phyloP scores from a whole-genome alignment of 1,140 invertebrate genomes.

The Bombus turneri region DNA sequence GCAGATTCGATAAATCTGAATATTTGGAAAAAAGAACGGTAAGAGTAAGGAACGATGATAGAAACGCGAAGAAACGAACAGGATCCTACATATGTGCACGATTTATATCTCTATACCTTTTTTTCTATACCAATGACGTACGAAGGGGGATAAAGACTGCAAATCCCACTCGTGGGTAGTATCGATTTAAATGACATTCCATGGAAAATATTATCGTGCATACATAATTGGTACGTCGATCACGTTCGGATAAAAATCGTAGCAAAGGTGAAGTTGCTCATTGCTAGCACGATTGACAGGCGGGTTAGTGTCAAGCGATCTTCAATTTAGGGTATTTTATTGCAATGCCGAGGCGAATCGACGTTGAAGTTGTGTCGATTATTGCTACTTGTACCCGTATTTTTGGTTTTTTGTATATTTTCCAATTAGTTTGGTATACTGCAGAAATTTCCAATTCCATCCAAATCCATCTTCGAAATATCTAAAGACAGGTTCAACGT shows the following conservation, averaged over 20 bases:
- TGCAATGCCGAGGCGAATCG: not conserved
- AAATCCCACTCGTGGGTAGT: not conserved
- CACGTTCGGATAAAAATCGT: conserved; percentile 28
- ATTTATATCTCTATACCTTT: not conserved
- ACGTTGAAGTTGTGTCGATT: not conserved
- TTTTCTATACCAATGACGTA: not conserved
- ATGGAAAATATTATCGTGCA: not conserved
- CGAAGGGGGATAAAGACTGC: not conserved
- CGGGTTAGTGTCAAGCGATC: not conserved
- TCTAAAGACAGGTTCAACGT: not conserved
- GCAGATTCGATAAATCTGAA: too few relatives aligned
- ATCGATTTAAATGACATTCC: not conserved
- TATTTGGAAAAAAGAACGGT: too few relatives aligned
- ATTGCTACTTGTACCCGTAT: not conserved
- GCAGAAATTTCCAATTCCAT: not conserved
- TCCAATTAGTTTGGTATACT: not conserved
- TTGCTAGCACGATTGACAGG: conserved; percentile 2
- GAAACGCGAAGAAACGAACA: too few relatives aligned
- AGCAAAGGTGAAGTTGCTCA: conserved; percentile 22
- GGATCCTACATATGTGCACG: too few relatives aligned
- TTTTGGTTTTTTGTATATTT: not conserved
- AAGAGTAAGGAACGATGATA: too few relatives aligned
- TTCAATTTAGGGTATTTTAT: conserved; percentile 15
- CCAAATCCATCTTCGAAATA: not conserved
- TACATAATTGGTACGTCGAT: not conserved